Base-by-base conservation (phyloP, 2,888 invertebrate species). In the Ceriagrion tenellum region DNA sequence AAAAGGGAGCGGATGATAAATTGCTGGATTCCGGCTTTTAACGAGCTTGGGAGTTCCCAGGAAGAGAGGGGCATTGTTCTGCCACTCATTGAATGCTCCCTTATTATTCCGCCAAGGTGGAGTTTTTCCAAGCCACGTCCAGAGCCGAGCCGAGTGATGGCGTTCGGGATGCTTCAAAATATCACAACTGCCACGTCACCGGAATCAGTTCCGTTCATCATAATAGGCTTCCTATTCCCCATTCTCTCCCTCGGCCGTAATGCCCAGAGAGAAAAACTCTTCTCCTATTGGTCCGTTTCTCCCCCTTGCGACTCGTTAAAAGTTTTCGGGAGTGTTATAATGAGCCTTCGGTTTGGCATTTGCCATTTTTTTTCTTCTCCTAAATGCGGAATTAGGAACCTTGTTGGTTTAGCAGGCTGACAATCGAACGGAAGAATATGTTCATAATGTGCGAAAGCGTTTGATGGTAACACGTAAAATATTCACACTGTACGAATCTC, bases 201-300 rank as follows among this genome's bases (percentile, higher is more conserved):
- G 81, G 81, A 81, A 81, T 81, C 81, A 30, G 30, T 81, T 35
- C 81, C 81, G 81, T n/a, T 23, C 81, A 35, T 81, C 30, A 81
- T 81, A 81, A 81, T 81, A 81, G 81, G 81, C 81, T 81, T 81
- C 81, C 81, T 81, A 81, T 81, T 81, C n/a, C 81, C 81, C n/a
- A 35, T 35, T 81, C 81, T 16, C 59, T 47, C 59, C 12, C 35
- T 81, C 81, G 35, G 35, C 35, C 81, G 12, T 81, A 35, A 81
- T 35, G 81, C 35, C 18, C 81, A 81, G 81, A 35, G 18, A 35
- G 35, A 30, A 81, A 69, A 81, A 81, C 13, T 81, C 35, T 1
- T 16, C 35, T 16, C 81, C 81, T 16, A 81, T 81, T 35, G 81
- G 35, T 81, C 13, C 35, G 6, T 35, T 81, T 26, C 81, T 18